These are phyloP conservation scores for Dexiosoma caninum DNA, from an alignment of 2,888 invertebrate species.

Conservation along the genomic window DNA sequence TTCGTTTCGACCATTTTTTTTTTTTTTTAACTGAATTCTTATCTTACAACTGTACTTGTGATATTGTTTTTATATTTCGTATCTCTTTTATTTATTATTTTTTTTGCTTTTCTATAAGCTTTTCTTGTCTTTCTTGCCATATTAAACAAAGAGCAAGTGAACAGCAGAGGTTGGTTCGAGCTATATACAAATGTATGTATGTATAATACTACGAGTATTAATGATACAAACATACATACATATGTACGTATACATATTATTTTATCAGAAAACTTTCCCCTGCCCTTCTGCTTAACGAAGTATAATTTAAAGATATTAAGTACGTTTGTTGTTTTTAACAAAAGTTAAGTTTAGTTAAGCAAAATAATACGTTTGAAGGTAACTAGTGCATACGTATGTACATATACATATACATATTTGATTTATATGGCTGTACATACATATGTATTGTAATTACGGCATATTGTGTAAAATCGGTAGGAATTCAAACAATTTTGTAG, in stretches of 20 bases:
- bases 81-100: not conserved
- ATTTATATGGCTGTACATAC: conserved; percentile 6
- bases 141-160: not conserved
- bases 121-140: conserved; percentile 35
- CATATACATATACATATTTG: no score
- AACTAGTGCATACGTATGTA: not conserved
- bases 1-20: conserved; percentile 15
- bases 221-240: not conserved
- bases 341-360: conserved; percentile 11
- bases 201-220: no score
- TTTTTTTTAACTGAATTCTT: conserved; percentile 37
- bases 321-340: not conserved
- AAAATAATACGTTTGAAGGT: not conserved
- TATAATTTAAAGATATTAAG: conserved; percentile 26
- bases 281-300: not conserved
- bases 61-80: not conserved
- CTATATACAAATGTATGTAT: not conserved
- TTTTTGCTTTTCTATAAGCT: conserved; percentile 22
- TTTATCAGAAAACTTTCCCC: conserved; percentile 9
- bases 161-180: not conserved
- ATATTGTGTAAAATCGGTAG: conserved; percentile 41
- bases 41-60: conserved; percentile 49
- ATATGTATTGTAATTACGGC: no score
- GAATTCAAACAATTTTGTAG: conserved; percentile 8
- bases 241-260: not conserved